Percentiles rank a stretch among this genome's conserved stretches.
Conservation (phyloP, 2,797 vertebrate species). For the Choloepus didactylus region DNA sequence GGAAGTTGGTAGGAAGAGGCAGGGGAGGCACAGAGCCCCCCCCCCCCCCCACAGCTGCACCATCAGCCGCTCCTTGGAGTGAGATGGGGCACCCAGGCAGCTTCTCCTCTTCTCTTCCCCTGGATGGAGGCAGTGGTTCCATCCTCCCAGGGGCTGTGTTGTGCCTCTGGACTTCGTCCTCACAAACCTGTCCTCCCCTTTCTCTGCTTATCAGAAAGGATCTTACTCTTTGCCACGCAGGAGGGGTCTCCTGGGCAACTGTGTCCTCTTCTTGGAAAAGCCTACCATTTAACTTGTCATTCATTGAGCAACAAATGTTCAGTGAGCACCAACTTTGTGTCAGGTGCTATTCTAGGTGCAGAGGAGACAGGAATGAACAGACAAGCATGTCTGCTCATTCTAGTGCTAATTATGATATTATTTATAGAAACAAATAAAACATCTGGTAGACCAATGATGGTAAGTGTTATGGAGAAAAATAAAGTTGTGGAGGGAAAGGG, state of each 20-base stretch:
- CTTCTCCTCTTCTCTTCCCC: background rate
- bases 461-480: background rate
- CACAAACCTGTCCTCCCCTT: background rate
- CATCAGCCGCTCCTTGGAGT: fast-evolving
- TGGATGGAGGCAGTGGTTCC: background rate
- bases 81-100: background rate
- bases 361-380: background rate
- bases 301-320: background rate
- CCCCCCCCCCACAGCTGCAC: fast-evolving
- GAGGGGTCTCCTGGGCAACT: background rate
- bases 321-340: too few species aligned
- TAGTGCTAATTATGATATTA: background rate
- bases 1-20: background rate
- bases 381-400: background rate
- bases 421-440: background rate
- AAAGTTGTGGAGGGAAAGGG: background rate
- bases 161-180: background rate
- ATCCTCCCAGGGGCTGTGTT: background rate
- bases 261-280: background rate
- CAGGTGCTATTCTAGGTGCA: too few species aligned
- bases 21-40: background rate
- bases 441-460: background rate
- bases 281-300: background rate
- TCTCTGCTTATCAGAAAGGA: background rate
- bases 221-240: background rate